These are phyloP conservation scores for Acridotheres tristis DNA, from an alignment of 2,797 vertebrate species.

Conservation along the genomic window DNA sequence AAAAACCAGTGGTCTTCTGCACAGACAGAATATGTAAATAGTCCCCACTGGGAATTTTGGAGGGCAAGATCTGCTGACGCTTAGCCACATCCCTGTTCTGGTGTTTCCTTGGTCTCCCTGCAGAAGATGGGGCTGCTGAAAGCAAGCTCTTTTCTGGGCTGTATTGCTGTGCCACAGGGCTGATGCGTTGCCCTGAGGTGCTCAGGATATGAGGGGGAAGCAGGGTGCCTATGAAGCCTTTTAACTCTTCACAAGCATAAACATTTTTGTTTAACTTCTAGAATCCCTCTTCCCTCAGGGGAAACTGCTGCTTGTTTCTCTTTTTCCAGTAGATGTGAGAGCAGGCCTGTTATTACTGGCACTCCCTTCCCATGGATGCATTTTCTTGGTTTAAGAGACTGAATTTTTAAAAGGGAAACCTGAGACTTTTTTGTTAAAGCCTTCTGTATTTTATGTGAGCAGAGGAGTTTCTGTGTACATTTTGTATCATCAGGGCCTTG, in stretches of 20 bases:
- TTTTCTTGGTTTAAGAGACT: constrained; percentile 1
- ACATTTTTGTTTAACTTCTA: background rate
- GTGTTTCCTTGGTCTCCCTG: background rate
- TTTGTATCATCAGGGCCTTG: background rate
- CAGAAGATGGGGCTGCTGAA: background rate
- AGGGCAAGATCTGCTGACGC: background rate
- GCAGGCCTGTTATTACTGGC: constrained; percentile 24
- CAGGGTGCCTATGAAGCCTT: background rate
- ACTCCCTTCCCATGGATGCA: background rate
- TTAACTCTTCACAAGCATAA: background rate
- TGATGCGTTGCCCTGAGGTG: background rate
- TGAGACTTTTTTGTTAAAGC: background rate
- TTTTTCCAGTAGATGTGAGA: background rate
- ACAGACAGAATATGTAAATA: background rate
- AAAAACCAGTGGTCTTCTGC: background rate
- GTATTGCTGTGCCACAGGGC: background rate
- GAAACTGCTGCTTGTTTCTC: background rate
- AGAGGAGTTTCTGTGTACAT: background rate
- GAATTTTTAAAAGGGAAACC: background rate
- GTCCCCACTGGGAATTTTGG: background rate
- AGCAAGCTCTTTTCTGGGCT: background rate
- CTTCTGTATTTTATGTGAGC: background rate
- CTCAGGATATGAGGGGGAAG: background rate
- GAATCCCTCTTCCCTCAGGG: background rate
- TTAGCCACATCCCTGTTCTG: background rate